Percentiles rank a stretch among this genome's conserved stretches.
Conservation (phyloP, 2,888 invertebrate genomes). For the Heteromurus nitidus region DNA sequence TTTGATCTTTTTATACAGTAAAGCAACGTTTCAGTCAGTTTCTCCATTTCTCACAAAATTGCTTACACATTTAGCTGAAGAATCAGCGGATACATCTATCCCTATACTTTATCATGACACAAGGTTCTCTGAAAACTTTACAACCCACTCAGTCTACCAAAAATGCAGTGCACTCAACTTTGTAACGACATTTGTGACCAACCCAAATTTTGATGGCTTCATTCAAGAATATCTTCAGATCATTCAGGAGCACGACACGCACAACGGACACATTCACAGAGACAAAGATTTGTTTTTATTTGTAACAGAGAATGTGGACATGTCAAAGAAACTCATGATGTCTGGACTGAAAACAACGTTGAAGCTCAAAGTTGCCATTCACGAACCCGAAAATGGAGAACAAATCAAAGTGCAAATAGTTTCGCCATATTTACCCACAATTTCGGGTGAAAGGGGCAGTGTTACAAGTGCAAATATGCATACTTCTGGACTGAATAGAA, state of each 20-base stretch:
- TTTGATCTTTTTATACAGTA: too few species aligned
- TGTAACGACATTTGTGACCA: neutral
- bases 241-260: neutral
- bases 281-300: slow-evolving; percentile 19
- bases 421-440: neutral
- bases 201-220: neutral
- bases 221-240: neutral
- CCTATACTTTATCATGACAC: too few species aligned
- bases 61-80: too few species aligned
- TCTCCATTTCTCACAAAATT: too few species aligned
- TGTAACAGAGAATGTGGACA: neutral
- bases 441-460: neutral
- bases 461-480: neutral
- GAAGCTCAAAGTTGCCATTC: neutral
- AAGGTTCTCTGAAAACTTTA: too few species aligned
- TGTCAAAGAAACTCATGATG: neutral
- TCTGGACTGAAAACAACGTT: neutral
- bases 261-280: neutral
- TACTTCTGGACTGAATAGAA: too few species aligned
- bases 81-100: too few species aligned
- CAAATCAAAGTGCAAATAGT: neutral
- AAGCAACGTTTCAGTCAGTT: too few species aligned
- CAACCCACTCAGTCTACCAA: too few species aligned
- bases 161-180: neutral
- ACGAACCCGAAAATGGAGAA: too few species aligned